A percentile compares a stretch with the other conserved stretches of the same genome.
phyloP scores from a whole-genome alignment of 2,888 invertebrate species.

The Drosophila nr. medialis region DNA sequence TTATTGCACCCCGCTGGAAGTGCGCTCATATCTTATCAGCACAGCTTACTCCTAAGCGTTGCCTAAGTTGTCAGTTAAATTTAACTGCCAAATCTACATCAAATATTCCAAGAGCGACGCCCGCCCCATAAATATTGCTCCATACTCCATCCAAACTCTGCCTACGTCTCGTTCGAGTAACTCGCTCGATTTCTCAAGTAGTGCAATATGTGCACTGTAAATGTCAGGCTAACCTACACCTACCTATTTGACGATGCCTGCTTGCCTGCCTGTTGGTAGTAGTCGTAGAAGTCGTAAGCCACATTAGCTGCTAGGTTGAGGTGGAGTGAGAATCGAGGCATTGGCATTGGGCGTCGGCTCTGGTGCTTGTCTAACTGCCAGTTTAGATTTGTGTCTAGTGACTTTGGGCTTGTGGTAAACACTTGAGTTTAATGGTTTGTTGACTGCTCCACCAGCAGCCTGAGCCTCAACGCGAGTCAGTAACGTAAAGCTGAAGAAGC shows the following conservation, averaged over 20 bases:
- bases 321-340: neutral
- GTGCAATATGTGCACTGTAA: conserved; percentile 40
- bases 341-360: conserved; percentile 12
- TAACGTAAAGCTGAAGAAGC: conserved; percentile 10
- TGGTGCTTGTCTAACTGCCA: conserved; percentile 74
- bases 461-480: neutral
- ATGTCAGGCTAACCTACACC: conserved; percentile 45
- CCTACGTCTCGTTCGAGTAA: conserved; percentile 26
- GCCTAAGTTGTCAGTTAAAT: conserved; percentile 48
- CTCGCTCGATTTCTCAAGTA: conserved; percentile 41
- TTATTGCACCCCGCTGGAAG: neutral
- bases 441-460: conserved; percentile 60
- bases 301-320: conserved; percentile 22
- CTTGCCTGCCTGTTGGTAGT: neutral
- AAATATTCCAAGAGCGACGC: conserved; percentile 36
- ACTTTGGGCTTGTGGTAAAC: conserved; percentile 77
- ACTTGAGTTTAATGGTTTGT: conserved; percentile 80
- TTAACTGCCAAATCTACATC: conserved; percentile 49
- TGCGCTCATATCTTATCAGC: conserved; percentile 24
- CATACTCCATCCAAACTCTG: neutral
- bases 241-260: conserved; percentile 55
- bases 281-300: conserved; percentile 12
- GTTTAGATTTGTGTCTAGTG: conserved; percentile 81
- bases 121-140: conserved; percentile 36
- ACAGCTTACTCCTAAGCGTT: conserved; percentile 14